Percentiles rank a stretch among this genome's conserved stretches.
These are phyloP conservation scores for Hydropotes inermis DNA, from an alignment of 2,113 vertebrate genomes.

Conservation along the genomic window DNA sequence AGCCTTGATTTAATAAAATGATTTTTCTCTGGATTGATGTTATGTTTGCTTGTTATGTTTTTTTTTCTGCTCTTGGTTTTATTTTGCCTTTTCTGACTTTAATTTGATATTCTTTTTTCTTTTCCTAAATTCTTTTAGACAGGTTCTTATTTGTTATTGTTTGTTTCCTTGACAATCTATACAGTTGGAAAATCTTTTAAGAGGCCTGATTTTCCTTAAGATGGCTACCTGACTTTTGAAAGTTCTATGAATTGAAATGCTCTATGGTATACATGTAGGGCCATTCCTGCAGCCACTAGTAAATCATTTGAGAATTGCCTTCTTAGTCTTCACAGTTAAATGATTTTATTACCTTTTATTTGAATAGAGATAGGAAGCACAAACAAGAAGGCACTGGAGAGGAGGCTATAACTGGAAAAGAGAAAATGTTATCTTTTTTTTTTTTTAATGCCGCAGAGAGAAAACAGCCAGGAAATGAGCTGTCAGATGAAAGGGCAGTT, in stretches of 20 bases:
- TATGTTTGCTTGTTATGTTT: neutral
- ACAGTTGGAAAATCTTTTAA: neutral
- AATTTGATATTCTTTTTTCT: constrained; percentile 13
- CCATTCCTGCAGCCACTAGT: neutral
- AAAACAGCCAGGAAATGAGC: neutral
- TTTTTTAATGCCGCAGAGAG: neutral
- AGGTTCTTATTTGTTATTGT: neutral
- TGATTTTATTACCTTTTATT: neutral
- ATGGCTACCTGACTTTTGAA: neutral
- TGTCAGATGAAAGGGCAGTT: neutral
- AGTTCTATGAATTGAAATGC: neutral
- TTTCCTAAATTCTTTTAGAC: neutral
- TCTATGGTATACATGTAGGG: neutral
- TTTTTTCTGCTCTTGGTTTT: constrained; percentile 20
- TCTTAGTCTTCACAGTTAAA: neutral
- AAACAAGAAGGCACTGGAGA: neutral
- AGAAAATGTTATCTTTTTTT: neutral
- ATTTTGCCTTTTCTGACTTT: constrained; percentile 32
- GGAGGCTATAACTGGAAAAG: neutral
- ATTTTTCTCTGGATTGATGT: neutral
- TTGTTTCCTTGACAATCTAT: neutral
- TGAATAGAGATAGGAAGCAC: neutral
- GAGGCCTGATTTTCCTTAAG: neutral
- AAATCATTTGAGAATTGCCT: neutral
- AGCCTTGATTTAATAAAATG: neutral